phyloP scores from a whole-genome alignment of 2,888 invertebrate species.

The Volucella zonaria region DNA sequence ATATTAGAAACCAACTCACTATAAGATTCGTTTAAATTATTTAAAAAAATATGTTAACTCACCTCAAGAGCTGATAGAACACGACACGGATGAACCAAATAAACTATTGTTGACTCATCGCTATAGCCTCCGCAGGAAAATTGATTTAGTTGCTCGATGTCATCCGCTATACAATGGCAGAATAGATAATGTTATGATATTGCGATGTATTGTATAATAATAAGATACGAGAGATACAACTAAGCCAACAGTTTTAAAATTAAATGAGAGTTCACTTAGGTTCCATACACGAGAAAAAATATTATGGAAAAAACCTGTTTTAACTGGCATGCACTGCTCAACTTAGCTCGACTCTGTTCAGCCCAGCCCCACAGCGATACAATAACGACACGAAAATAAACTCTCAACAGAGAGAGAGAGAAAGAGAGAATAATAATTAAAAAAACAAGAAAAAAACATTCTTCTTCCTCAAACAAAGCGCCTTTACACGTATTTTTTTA shows the following conservation, averaged over 20 bases:
- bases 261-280: slow-evolving; percentile 17
- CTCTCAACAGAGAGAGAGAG: slow-evolving; percentile 31
- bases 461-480: slow-evolving; percentile 27
- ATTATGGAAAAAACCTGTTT: slow-evolving; percentile 39
- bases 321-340: slow-evolving; percentile 26
- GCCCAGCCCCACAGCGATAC: slow-evolving; percentile 4
- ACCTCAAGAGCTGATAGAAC: slow-evolving; percentile 93
- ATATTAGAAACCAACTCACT: not conserved
- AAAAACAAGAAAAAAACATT: too few relatives aligned
- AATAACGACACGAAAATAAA: slow-evolving; percentile 45
- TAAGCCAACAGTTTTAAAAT: slow-evolving; percentile 14
- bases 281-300: slow-evolving; percentile 16
- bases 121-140: slow-evolving; percentile 93
- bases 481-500: too few relatives aligned
- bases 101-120: slow-evolving; percentile 93
- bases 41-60: slow-evolving; percentile 61
- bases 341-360: not conserved
- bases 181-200: slow-evolving; percentile 25
- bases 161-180: slow-evolving; percentile 84
- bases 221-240: slow-evolving; percentile 17
- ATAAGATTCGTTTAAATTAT: not conserved
- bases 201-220: slow-evolving; percentile 18
- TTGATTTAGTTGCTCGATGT: slow-evolving; percentile 91
- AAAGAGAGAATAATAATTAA: slow-evolving; percentile 20
- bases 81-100: slow-evolving; percentile 93